These are phyloP conservation scores for Forbesichthys agassizii DNA, from an alignment of 2,113 vertebrate species.

Conservation along the genomic window DNA sequence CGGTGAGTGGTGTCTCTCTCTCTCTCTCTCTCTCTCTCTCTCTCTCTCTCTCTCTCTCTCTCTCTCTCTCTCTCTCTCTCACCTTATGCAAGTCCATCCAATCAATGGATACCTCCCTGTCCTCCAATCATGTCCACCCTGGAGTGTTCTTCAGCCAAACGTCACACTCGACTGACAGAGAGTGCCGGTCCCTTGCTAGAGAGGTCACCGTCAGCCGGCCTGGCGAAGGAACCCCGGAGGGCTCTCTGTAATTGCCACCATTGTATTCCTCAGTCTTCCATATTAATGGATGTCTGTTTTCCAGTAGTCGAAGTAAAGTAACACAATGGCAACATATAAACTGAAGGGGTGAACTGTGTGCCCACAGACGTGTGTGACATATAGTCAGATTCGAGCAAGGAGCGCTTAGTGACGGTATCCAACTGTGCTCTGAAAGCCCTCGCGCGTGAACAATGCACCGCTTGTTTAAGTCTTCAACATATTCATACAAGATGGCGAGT, in stretches of 20 bases:
- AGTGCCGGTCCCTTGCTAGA: constrained; percentile 30
- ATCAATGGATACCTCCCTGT: constrained; percentile 39
- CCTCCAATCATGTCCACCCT: constrained; percentile 22
- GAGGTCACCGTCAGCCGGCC: constrained; percentile 41
- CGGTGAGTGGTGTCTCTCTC: too few species aligned
- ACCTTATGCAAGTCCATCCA: constrained; percentile 50
- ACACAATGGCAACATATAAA: too few species aligned
- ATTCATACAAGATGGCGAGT: constrained; percentile 59
- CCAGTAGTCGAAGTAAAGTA: too few species aligned
- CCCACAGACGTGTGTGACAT: constrained; percentile 20
- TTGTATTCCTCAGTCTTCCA: too few species aligned
- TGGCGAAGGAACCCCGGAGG: constrained; percentile 13
- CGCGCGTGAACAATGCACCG: constrained; percentile 65
- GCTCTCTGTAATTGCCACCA: too few species aligned
- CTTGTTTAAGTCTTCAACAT: constrained; percentile 68
- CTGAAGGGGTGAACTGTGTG: not conserved
- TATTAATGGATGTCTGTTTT: too few species aligned
- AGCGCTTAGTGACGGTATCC: constrained; percentile 39
- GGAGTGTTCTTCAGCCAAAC: constrained; percentile 36
- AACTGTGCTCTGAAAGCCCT: constrained; percentile 46
- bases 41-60: too few species aligned
- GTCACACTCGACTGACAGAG: constrained; percentile 30
- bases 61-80: constrained; percentile 25
- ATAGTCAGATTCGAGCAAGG: constrained; percentile 28
- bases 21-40: too few species aligned